Base-by-base conservation (phyloP, 2,797 vertebrate species). In the Poeciliopsis turneri region DNA sequence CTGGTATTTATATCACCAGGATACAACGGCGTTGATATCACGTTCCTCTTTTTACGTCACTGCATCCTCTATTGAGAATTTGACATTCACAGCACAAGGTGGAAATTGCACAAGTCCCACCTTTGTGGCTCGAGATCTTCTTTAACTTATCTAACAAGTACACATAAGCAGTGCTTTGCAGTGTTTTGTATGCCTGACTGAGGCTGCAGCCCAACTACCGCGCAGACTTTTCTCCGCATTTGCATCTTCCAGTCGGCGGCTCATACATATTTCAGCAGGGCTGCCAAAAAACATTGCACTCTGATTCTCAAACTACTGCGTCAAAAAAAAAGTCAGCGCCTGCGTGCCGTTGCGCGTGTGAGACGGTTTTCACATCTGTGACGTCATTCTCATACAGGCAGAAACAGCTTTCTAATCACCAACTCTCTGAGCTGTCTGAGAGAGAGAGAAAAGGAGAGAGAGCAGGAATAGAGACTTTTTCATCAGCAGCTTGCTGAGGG, bases 381-480 rank as follows among this genome's bases (percentile, higher is more conserved):
- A 79, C 76, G 72, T 89, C 83, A 85, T 72, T 55, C 76, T 74
- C 72, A 0, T 72, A 66, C 59, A 64, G 46, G 13, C 53, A 79
- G 77, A 68, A 73, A 66, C 64, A 28, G 78, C 49, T 61, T 39
- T 69, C 51, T 30, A 41, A 77, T 75, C 77, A 82, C 39, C 5
- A 10, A 64, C 51, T 77, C 57, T 77, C 23, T n/a, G 68, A 78
- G 53, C 18, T 72, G 72, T 55, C 43, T 55, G 74, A 4, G 30
- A 66, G 61, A 53, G 0, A 57, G 55, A 57, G 11, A 76, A 15
- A 53, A 4, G 13, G n/a, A 61, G 28, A 61, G 59, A 75, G 71
- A 64, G 79, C 51, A 66, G 80, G 68, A 87, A 84, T 57, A 85
- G 84, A 88, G 69, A 41, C 57, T 80, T 78, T 84, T 84, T 86